Evolutionary conservation across 2,797 vertebrate genomes (phyloP).

Genomic region (Sarcoramphus papa): DNA sequence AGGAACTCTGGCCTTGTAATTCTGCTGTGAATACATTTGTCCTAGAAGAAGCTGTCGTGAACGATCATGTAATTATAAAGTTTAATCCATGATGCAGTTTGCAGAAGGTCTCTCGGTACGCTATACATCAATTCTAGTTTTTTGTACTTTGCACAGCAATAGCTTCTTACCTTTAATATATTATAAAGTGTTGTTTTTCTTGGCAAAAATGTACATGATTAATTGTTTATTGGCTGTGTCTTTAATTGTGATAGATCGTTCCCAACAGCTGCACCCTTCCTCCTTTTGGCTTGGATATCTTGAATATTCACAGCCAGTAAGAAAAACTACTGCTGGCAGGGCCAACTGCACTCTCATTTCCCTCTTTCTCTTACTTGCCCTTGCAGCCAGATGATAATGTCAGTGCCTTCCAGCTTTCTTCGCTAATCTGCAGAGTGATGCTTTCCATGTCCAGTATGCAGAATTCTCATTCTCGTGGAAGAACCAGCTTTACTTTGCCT

Average conservation of each 20-base stretch:
- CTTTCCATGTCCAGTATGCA: neutral
- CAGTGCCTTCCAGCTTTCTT: neutral
- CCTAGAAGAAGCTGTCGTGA: neutral
- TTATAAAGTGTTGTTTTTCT: slow-evolving; percentile 23
- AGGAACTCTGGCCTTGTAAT: neutral
- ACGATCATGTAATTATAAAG: neutral
- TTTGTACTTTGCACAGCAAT: neutral
- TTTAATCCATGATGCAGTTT: neutral
- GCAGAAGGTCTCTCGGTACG: neutral
- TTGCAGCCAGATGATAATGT: neutral
- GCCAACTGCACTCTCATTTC: neutral
- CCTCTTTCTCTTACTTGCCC: neutral
- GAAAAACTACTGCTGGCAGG: neutral
- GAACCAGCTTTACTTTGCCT: neutral
- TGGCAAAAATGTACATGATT: neutral
- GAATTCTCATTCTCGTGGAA: neutral
- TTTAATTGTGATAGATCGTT: neutral
- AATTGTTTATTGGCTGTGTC: slow-evolving; percentile 36
- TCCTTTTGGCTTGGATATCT: neutral
- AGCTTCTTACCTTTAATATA: slow-evolving; percentile 14
- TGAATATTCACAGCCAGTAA: neutral
- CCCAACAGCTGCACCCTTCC: neutral
- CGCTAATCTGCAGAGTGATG: neutral
- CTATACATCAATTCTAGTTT: neutral
- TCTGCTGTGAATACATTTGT: neutral